phyloP scores from a whole-genome alignment of 2,797 vertebrate genomes.

The Ptychadena robeensis region DNA sequence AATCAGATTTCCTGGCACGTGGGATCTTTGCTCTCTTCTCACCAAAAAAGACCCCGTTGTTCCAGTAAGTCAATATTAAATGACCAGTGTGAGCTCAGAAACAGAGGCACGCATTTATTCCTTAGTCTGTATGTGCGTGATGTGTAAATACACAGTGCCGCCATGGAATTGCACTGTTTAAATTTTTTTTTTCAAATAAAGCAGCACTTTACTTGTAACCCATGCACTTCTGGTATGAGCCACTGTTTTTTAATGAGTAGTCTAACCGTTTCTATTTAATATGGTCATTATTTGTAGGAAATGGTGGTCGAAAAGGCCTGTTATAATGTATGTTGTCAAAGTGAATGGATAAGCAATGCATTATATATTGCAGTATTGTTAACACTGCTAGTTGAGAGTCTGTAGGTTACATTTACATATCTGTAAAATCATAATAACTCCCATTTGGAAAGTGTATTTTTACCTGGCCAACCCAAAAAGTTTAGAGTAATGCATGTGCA shows the following conservation, averaged over 20 bases:
- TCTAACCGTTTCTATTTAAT: neutral
- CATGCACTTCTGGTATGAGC: neutral
- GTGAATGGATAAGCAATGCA: no score
- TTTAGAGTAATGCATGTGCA: no score
- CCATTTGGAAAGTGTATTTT: no score
- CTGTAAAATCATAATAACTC: no score
- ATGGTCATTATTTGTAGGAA: neutral
- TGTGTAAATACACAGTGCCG: slow-evolving; percentile 1
- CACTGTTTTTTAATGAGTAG: neutral
- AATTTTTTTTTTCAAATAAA: neutral
- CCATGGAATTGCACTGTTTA: neutral
- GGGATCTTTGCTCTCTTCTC: neutral
- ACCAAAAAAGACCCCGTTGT: slow-evolving; percentile 32
- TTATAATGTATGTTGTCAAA: no score
- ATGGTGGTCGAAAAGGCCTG: no score
- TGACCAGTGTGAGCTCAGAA: neutral
- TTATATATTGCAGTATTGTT: no score
- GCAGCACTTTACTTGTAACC: neutral
- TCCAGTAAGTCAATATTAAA: slow-evolving; percentile 28
- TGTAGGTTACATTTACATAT: no score
- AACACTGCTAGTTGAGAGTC: no score
- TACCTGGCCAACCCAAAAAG: no score
- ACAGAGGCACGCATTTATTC: slow-evolving; percentile 18
- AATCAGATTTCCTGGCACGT: slow-evolving; percentile 20
- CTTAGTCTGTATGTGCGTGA: neutral